Conservation (phyloP, 2,888 invertebrate species). For the Tipula unca region DNA sequence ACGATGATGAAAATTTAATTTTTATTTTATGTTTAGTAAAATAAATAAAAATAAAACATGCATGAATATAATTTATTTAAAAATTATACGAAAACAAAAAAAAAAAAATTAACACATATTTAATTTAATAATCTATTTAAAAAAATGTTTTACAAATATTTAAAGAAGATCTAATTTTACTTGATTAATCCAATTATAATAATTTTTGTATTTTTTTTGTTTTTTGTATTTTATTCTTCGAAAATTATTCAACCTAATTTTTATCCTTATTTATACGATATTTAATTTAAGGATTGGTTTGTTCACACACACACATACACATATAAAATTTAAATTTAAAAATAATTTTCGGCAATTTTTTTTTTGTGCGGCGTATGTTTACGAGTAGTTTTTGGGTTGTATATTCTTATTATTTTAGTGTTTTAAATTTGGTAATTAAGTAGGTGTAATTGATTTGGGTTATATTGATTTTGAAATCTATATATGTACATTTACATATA, state of each 20-base stretch:
- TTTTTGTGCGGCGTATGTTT: background rate
- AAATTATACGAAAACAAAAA: background rate
- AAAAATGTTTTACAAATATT: background rate
- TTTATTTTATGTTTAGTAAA: background rate
- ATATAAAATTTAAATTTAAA: background rate
- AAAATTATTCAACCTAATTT: background rate
- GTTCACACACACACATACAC: background rate
- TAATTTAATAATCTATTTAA: background rate
- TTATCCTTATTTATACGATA: background rate
- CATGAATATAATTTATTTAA: background rate
- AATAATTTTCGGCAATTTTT: background rate
- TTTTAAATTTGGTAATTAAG: background rate
- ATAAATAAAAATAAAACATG: background rate
- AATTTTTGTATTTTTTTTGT: background rate
- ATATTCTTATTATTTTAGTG: background rate
- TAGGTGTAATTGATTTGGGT: slow-evolving; percentile 2
- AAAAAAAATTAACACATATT: slow-evolving; percentile 1
- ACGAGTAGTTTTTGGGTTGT: background rate
- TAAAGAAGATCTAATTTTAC: background rate
- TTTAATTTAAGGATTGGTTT: background rate
- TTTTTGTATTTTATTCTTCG: background rate
- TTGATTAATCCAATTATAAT: background rate
- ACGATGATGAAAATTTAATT: background rate
- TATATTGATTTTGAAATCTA: background rate
- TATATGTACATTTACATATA: too few species aligned